phyloP scores from a whole-genome alignment of 2,797 vertebrate species.

The Aldrovandia affinis region DNA sequence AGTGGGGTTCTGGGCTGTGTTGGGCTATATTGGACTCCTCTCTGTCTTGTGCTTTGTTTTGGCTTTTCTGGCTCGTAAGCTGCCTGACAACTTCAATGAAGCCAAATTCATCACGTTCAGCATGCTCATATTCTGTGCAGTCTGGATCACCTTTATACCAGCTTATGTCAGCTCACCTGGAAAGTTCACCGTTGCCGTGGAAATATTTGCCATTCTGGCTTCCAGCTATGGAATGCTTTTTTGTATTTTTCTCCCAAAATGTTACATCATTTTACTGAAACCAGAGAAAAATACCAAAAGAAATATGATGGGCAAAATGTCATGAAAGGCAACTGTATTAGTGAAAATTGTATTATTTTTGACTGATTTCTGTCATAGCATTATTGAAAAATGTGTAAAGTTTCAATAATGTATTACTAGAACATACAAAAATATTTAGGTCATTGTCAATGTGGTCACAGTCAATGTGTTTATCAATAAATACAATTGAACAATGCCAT shows the following conservation, averaged over 20 bases:
- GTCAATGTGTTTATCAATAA: background rate
- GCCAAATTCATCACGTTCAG: conserved; percentile 76
- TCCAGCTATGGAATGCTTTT: conserved; percentile 73
- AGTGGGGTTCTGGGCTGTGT: conserved; percentile 71
- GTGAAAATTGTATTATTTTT: too few species aligned
- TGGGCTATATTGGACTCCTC: conserved; percentile 72
- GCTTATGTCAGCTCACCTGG: conserved; percentile 78
- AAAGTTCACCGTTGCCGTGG: conserved; percentile 76
- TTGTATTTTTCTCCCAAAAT: conserved; percentile 77
- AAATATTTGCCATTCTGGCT: conserved; percentile 77
- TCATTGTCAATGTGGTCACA: background rate
- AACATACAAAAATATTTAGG: too few species aligned
- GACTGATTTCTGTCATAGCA: too few species aligned
- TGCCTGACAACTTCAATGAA: conserved; percentile 75
- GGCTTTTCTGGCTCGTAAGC: conserved; percentile 71
- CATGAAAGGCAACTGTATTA: too few species aligned
- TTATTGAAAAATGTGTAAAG: background rate
- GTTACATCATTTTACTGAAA: conserved; percentile 73
- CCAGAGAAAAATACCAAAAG: conserved; percentile 74
- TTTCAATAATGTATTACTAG: background rate
- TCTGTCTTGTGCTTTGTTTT: conserved; percentile 72
- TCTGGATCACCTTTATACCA: conserved; percentile 77
- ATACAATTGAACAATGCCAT: background rate
- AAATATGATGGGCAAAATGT: conserved; percentile 67
- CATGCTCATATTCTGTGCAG: conserved; percentile 76